Conservation (phyloP, 2,888 invertebrate species). For the Pterostichus madidus region DNA sequence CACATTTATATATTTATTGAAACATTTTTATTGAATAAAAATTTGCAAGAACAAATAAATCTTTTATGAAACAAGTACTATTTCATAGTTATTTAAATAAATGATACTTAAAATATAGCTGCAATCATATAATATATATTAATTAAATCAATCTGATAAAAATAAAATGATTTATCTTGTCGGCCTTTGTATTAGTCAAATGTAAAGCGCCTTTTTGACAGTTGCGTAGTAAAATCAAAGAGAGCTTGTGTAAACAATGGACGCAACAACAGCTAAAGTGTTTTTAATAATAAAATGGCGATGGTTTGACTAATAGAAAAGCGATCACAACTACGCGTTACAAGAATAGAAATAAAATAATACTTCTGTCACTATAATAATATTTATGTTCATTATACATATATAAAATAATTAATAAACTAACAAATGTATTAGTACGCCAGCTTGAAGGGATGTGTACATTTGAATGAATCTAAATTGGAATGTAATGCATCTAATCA, state of each 20-base stretch:
- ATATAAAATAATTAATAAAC: conserved; percentile 68
- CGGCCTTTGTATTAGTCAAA: conserved; percentile 46
- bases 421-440: conserved; percentile 69
- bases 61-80: conserved; percentile 72
- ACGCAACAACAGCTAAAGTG: not conserved
- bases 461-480: conserved; percentile 57
- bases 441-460: conserved; percentile 69
- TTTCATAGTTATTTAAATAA: conserved; percentile 70
- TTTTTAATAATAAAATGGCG: conserved; percentile 19
- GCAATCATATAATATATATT: conserved; percentile 68
- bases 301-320: conserved; percentile 37
- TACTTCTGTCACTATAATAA: conserved; percentile 64
- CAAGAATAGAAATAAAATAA: conserved; percentile 63
- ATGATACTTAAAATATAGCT: conserved; percentile 69
- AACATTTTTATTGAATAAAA: conserved; percentile 76
- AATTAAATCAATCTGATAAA: conserved; percentile 66
- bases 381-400: conserved; percentile 67
- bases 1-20: conserved; percentile 70
- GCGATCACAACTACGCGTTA: conserved; percentile 44
- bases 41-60: conserved; percentile 74
- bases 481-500: conserved; percentile 62
- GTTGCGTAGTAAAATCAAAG: conserved; percentile 27
- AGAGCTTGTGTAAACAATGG: conserved; percentile 11
- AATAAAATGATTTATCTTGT: conserved; percentile 58
- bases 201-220: not conserved